Conservation (phyloP, 2,888 invertebrate genomes). For the Gibbula magus region DNA sequence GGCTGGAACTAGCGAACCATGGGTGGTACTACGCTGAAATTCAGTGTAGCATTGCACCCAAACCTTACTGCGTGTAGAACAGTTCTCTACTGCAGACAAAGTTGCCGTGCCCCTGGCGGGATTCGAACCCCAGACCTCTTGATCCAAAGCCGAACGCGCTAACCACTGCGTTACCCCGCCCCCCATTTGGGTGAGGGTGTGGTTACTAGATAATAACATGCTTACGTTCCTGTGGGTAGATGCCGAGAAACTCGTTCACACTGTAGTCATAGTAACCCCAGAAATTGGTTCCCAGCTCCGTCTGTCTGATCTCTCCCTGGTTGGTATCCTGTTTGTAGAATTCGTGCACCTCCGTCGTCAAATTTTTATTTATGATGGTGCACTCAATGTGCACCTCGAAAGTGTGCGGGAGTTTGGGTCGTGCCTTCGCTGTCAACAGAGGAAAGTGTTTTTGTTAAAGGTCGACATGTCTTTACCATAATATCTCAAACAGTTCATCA, state of each 20-base stretch:
- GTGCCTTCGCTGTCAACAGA: not conserved
- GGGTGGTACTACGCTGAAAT: no score
- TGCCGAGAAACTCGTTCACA: slow-evolving; percentile 54
- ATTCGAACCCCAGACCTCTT: no score
- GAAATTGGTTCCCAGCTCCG: slow-evolving; percentile 28
- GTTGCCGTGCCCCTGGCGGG: no score
- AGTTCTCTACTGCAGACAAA: no score
- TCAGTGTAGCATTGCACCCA: no score
- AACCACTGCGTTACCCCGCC: no score
- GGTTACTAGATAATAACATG: not conserved
- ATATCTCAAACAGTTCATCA: no score
- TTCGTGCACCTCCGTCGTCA: slow-evolving; percentile 53
- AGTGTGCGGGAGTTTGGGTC: slow-evolving; percentile 46
- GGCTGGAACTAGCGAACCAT: no score
- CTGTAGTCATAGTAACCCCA: slow-evolving; percentile 56
- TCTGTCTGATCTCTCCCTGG: slow-evolving; percentile 46
- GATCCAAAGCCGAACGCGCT: no score
- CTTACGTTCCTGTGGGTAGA: slow-evolving; percentile 35
- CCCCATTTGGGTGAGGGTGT: not conserved
- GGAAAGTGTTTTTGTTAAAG: no score
- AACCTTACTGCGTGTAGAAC: no score
- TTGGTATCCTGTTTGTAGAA: slow-evolving; percentile 52
- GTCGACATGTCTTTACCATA: no score
- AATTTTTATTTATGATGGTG: slow-evolving; percentile 50
- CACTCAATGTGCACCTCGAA: slow-evolving; percentile 55